These are phyloP conservation scores for Tympanuchus pallidicinctus DNA, from an alignment of 2,113 vertebrate species.

Conservation along the genomic window DNA sequence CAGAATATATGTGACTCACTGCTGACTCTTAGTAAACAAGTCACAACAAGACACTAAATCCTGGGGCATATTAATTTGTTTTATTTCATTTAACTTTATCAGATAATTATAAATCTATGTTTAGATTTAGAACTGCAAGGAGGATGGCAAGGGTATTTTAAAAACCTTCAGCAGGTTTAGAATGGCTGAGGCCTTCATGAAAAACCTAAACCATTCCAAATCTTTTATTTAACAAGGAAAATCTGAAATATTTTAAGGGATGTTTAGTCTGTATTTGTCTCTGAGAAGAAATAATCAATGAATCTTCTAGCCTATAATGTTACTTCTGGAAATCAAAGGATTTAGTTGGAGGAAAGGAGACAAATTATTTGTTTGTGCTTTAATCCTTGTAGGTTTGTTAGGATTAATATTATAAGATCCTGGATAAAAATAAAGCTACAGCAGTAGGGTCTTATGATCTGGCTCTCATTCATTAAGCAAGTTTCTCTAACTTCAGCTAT, in stretches of 20 bases:
- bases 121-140: background rate
- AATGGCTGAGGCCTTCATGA: background rate
- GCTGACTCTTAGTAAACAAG: background rate
- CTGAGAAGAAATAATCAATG: background rate
- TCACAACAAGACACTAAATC: background rate
- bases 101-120: background rate
- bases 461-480: background rate
- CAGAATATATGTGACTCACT: background rate
- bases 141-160: background rate
- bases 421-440: constrained; percentile 15
- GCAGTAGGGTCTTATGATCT: background rate
- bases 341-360: background rate
- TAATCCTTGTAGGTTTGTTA: background rate
- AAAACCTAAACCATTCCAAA: background rate
- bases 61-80: background rate
- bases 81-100: constrained; percentile 34
- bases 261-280: background rate
- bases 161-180: background rate
- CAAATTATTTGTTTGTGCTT: background rate
- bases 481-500: constrained; percentile 11
- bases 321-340: background rate
- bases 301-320: background rate
- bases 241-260: background rate
- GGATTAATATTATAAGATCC: background rate
- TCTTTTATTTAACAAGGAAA: background rate